phyloP scores from a whole-genome alignment of 2,888 invertebrate genomes.

The Antitype chi region DNA sequence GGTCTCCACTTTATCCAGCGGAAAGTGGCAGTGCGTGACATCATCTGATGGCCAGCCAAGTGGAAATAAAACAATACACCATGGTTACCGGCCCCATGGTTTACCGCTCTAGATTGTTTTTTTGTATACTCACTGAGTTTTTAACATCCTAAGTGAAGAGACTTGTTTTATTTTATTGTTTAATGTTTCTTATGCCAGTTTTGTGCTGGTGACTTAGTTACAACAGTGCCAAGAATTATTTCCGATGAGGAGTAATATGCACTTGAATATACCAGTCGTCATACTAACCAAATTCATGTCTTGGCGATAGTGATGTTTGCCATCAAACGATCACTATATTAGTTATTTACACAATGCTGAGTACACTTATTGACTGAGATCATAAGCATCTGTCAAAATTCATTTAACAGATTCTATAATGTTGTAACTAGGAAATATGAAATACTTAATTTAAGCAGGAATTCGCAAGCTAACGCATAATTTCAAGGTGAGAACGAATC shows the following conservation, averaged over 20 bases:
- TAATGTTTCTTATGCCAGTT: constrained; percentile 27
- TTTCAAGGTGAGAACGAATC: constrained; percentile 50
- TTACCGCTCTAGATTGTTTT: constrained; percentile 71
- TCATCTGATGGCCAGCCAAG: constrained; percentile 84
- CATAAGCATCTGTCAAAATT: constrained; percentile 21
- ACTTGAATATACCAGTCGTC: constrained; percentile 32
- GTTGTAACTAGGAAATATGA: constrained; percentile 14
- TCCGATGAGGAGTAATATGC: constrained; percentile 49
- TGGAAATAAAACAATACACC: constrained; percentile 84
- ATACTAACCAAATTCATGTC: constrained; percentile 32
- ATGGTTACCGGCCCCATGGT: constrained; percentile 74
- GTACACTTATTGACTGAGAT: background rate
- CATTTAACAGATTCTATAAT: constrained; percentile 9
- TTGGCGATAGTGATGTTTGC: constrained; percentile 24
- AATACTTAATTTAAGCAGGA: constrained; percentile 15
- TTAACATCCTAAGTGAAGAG: constrained; percentile 33
- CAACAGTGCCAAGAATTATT: constrained; percentile 63
- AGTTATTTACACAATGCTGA: constrained; percentile 25
- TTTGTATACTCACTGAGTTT: constrained; percentile 42
- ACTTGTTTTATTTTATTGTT: constrained; percentile 38
- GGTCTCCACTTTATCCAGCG: constrained; percentile 77
- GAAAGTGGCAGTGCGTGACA: constrained; percentile 85
- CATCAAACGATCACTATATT: constrained; percentile 1
- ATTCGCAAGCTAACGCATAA: constrained; percentile 32
- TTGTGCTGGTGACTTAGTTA: constrained; percentile 35